These are phyloP conservation scores for Machimus rusticus DNA, from an alignment of 2,888 invertebrate genomes.

Conservation along the genomic window DNA sequence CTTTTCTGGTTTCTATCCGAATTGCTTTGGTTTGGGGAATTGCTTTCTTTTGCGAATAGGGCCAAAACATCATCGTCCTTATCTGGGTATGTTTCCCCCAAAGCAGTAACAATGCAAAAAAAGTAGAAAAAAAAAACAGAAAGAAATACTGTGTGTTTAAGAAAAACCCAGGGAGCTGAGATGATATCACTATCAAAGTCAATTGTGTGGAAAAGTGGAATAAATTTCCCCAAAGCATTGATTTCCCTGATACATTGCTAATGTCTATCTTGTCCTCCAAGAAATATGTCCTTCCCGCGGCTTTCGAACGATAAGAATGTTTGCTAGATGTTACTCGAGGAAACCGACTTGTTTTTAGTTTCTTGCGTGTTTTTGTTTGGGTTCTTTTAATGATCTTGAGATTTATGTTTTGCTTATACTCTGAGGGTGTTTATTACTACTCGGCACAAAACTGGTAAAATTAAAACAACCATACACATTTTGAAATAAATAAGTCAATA, in stretches of 20 bases:
- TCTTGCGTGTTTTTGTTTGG: background rate
- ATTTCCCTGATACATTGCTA: conserved; percentile 46
- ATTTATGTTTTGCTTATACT: background rate
- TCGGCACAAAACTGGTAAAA: background rate
- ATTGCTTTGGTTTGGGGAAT: conserved; percentile 35
- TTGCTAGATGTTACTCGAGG: background rate
- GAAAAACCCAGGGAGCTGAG: conserved; percentile 37
- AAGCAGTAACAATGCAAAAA: background rate
- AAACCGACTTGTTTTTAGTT: background rate
- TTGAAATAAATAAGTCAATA: too few species aligned
- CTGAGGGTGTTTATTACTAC: background rate
- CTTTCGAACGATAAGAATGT: background rate
- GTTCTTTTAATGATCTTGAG: background rate
- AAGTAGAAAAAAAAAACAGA: conserved; percentile 44
- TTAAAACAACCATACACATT: background rate
- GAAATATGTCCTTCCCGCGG: background rate
- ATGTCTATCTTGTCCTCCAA: conserved; percentile 34
- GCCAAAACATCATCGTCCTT: background rate
- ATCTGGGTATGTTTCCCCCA: background rate
- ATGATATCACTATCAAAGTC: conserved; percentile 54
- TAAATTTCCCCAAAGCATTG: conserved; percentile 51
- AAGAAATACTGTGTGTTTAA: conserved; percentile 38
- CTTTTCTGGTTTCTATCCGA: conserved; percentile 27
- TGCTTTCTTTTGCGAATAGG: conserved; percentile 33
- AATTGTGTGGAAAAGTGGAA: conserved; percentile 53